Percentiles rank a stretch among this genome's conserved stretches.
These are phyloP conservation scores for Euleptes europaea DNA, from an alignment of 2,113 vertebrate genomes.

Conservation along the genomic window DNA sequence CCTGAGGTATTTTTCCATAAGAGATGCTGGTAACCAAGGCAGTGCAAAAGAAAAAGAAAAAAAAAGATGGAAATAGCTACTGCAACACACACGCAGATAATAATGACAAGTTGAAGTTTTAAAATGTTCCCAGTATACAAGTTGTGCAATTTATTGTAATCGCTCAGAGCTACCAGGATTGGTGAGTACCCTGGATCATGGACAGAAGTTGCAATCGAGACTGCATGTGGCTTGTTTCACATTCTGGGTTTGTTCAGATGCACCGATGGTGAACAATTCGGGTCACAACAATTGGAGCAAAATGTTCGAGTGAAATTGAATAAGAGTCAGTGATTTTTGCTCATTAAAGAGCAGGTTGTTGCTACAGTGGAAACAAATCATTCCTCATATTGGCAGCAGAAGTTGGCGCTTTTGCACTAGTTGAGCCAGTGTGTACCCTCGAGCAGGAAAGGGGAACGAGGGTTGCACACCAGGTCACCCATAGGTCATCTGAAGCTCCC, in stretches of 20 bases:
- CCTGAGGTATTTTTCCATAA: background rate
- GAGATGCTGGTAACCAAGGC: background rate
- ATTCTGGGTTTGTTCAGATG: no score
- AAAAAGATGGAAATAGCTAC: no score
- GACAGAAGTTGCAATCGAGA: background rate
- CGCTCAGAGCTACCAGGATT: background rate
- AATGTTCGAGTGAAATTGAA: background rate
- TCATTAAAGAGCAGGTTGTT: background rate
- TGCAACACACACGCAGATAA: no score
- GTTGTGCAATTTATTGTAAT: background rate
- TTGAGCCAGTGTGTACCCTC: background rate
- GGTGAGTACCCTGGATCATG: background rate
- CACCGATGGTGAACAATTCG: background rate
- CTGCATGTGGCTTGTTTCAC: background rate
- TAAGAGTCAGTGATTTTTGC: no score
- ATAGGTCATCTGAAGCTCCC: no score
- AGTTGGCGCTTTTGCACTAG: background rate
- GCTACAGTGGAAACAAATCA: background rate
- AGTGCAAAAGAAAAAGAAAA: background rate
- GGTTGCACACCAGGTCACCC: no score
- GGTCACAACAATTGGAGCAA: background rate
- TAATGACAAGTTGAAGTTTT: background rate
- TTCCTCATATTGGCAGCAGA: background rate
- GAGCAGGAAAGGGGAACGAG: no score
- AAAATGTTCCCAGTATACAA: no score